Conservation (phyloP, 2,888 invertebrate genomes). For the Tinea pellionella region DNA sequence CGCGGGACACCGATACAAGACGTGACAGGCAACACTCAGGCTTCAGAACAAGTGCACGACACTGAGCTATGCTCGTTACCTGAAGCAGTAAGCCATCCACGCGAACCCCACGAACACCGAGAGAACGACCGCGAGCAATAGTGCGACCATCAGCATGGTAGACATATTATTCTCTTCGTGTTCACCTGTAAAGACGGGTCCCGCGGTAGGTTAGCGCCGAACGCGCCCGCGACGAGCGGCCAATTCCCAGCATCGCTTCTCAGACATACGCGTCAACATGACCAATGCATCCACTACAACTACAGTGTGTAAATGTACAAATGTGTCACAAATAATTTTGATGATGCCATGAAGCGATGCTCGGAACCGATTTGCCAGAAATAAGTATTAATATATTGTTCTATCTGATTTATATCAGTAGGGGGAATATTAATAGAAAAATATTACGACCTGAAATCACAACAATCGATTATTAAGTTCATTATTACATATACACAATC, state of each 20-base stretch:
- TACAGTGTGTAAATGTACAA: not conserved
- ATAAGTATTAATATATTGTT: too few species aligned
- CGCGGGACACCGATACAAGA: conserved; percentile 17
- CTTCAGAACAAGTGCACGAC: conserved; percentile 28
- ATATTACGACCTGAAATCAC: conserved; percentile 54
- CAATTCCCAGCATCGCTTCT: conserved; percentile 50
- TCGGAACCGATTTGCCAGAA: conserved; percentile 49
- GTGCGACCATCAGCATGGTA: conserved; percentile 91
- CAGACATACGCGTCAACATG: conserved; percentile 11
- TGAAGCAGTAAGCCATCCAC: conserved; percentile 95
- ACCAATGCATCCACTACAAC: not conserved
- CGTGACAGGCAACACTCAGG: conserved; percentile 32
- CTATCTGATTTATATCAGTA: conserved; percentile 28
- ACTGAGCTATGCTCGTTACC: conserved; percentile 73
- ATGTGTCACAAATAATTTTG: not conserved
- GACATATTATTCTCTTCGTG: conserved; percentile 85
- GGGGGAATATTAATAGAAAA: conserved; percentile 43
- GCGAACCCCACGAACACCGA: conserved; percentile 96
- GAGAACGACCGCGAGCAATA: conserved; percentile 92
- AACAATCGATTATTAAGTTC: conserved; percentile 21
- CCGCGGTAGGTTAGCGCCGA: conserved; percentile 50
- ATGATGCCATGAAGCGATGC: conserved; percentile 45
- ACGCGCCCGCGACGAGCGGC: conserved; percentile 22
- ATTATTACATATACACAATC: not conserved
- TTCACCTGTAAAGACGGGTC: conserved; percentile 75